These are phyloP conservation scores for Meleagris gallopavo DNA, from an alignment of 2,113 vertebrate genomes.

Conservation along the genomic window DNA sequence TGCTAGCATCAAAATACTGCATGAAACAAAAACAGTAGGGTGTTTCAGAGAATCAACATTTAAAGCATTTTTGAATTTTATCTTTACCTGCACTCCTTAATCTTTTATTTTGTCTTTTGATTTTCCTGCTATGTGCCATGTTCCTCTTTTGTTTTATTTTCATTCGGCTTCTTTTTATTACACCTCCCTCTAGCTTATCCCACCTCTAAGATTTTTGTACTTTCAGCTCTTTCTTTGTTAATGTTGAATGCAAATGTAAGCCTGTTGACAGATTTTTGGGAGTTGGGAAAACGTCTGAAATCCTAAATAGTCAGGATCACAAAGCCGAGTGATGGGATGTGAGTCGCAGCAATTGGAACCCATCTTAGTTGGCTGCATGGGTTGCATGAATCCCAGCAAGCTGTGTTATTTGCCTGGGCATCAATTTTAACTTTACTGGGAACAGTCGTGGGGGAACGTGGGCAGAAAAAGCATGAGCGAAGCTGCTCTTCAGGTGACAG, in stretches of 20 bases:
- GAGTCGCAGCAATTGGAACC: not conserved
- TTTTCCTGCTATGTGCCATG: slow-evolving; percentile 20
- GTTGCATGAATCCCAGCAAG: not conserved
- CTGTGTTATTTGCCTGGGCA: not conserved
- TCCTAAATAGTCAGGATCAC: not conserved
- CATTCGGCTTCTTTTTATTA: slow-evolving; percentile 53
- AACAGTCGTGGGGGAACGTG: accelerated
- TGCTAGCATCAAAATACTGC: slow-evolving; percentile 73
- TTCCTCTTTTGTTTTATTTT: slow-evolving; percentile 64
- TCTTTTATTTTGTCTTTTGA: slow-evolving; percentile 73
- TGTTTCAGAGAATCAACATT: slow-evolving; percentile 69
- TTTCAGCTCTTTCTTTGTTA: slow-evolving; percentile 59
- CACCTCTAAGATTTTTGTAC: not conserved
- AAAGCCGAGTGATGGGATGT: not conserved
- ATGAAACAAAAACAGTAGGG: slow-evolving; percentile 75
- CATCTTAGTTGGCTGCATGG: not conserved
- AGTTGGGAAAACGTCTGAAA: slow-evolving; percentile 4
- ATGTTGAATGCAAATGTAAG: not conserved
- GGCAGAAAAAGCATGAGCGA: not conserved
- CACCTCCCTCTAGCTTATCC: slow-evolving; percentile 36
- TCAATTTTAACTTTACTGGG: not conserved
- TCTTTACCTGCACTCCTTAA: slow-evolving; percentile 71
- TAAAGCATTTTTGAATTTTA: slow-evolving; percentile 69
- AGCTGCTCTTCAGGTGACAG: not conserved
- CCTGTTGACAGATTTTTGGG: slow-evolving; percentile 1